Conservation (phyloP, 2,113 vertebrate species). For the Hystrix cristata region DNA sequence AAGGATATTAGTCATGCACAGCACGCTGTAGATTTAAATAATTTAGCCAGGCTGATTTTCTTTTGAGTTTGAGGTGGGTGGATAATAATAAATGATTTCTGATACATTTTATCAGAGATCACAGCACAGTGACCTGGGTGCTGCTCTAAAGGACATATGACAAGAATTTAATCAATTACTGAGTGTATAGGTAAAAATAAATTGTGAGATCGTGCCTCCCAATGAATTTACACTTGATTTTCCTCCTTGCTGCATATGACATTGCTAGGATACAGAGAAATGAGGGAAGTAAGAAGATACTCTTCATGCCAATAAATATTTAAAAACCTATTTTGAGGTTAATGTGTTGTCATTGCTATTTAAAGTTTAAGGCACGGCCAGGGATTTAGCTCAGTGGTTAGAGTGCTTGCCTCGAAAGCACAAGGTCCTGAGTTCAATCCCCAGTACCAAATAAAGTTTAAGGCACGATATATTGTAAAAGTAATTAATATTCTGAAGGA, state of each 20-base stretch:
- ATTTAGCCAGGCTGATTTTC: neutral
- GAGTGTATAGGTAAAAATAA: neutral
- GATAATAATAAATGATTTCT: neutral
- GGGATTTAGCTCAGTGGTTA: too few relatives aligned
- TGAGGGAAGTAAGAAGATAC: neutral
- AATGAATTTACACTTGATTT: neutral
- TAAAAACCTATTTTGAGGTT: conserved; percentile 57
- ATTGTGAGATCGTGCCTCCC: neutral
- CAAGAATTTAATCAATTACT: neutral
- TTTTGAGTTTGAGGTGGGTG: neutral
- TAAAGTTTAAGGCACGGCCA: conserved; percentile 58
- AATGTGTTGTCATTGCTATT: conserved; percentile 45
- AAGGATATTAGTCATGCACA: neutral
- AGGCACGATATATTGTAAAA: neutral
- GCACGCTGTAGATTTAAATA: neutral
- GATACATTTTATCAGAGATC: neutral
- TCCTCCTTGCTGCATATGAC: neutral
- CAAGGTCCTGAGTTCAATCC: too few relatives aligned
- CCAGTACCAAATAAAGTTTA: too few relatives aligned
- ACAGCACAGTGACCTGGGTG: neutral
- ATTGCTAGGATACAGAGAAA: conserved; percentile 9
- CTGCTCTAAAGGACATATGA: neutral
- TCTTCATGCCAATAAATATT: conserved; percentile 56
- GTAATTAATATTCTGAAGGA: conserved; percentile 47
- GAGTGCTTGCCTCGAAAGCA: too few relatives aligned